Conservation (phyloP, 2,797 vertebrate genomes). For the Meriones psammophilus region DNA sequence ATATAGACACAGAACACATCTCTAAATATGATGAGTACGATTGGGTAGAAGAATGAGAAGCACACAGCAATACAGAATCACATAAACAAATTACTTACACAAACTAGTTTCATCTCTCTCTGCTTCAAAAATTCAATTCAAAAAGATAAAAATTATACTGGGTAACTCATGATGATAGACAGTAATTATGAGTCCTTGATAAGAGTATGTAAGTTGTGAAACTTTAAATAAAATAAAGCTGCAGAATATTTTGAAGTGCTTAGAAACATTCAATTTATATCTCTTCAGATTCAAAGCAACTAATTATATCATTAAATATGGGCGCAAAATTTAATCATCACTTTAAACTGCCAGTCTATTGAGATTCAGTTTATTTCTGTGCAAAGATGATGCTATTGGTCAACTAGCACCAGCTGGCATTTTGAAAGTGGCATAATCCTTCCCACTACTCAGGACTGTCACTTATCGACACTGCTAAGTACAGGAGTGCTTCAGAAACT, state of each 20-base stretch:
- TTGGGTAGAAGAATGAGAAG: conserved; percentile 21
- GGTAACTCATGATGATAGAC: not conserved
- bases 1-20: not conserved
- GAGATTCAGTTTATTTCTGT: conserved; percentile 42
- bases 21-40: not conserved
- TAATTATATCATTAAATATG: conserved; percentile 3
- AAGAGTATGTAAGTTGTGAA: not conserved
- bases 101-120: not conserved
- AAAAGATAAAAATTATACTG: not conserved
- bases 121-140: not conserved
- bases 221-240: conserved; percentile 29
- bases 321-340: not conserved
- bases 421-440: not conserved
- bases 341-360: conserved; percentile 3
- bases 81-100: not conserved
- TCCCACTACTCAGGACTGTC: not conserved
- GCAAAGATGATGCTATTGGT: not conserved
- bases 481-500: not conserved
- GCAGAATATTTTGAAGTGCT: not conserved
- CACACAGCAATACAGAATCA: not conserved
- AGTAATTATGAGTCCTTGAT: not conserved
- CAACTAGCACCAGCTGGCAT: conserved; percentile 26
- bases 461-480: not conserved
- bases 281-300: not conserved
- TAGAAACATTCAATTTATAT: not conserved